Evolutionary conservation across 2,113 vertebrate species (phyloP).

Genomic region (Taxidea taxus): DNA sequence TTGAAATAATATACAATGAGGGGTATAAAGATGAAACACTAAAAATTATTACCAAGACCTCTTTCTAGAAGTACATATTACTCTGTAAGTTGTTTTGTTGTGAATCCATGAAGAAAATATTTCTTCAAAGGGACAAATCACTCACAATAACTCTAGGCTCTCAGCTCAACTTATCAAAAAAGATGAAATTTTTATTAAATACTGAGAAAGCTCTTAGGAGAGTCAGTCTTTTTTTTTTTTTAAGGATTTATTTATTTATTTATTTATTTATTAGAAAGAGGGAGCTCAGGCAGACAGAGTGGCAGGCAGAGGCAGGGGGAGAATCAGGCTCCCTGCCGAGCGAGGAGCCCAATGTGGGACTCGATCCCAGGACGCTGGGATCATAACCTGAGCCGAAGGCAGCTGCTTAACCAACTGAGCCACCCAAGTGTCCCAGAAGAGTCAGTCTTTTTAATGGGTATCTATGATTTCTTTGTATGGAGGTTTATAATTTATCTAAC

Average conservation of each 20-base stretch:
- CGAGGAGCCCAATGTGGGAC: no score
- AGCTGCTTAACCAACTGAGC: no score
- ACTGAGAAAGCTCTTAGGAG: not conserved
- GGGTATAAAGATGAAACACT: not conserved
- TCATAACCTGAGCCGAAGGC: no score
- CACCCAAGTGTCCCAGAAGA: no score
- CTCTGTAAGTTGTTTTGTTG: not conserved
- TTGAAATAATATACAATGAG: not conserved
- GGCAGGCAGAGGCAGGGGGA: no score
- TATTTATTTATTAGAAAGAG: no score
- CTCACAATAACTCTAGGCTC: not conserved
- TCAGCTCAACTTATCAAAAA: not conserved
- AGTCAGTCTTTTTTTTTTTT: not conserved
- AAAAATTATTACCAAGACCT: not conserved
- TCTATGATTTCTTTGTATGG: not conserved
- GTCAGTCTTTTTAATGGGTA: not conserved
- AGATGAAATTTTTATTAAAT: not conserved
- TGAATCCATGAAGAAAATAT: not conserved
- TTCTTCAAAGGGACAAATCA: not conserved
- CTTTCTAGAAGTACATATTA: not conserved
- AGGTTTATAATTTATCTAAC: not conserved
- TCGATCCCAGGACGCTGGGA: no score
- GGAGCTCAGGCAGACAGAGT: no score
- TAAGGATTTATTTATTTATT: no score
- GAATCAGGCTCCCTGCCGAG: no score